phyloP scores from a whole-genome alignment of 2,113 vertebrate genomes.

The Cettia cetti region DNA sequence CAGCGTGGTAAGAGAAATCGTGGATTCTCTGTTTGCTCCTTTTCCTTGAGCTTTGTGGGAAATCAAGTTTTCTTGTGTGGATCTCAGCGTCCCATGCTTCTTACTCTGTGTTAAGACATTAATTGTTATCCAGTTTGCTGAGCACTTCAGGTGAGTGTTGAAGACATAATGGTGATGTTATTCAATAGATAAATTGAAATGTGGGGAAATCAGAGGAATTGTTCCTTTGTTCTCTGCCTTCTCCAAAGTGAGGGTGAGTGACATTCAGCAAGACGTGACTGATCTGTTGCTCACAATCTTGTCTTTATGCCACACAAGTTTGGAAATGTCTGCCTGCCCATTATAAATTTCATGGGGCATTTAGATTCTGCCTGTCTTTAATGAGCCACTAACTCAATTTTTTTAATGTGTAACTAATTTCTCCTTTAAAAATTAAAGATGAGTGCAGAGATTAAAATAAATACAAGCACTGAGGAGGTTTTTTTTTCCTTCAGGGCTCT shows the following conservation, averaged over 20 bases:
- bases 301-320: not conserved
- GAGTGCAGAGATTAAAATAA: slow-evolving; percentile 9
- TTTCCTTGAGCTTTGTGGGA: not conserved
- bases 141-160: not conserved
- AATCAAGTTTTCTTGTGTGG: not conserved
- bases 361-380: not conserved
- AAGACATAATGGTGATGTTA: not conserved
- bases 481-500: not conserved
- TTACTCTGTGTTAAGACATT: not conserved
- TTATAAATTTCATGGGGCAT: not conserved
- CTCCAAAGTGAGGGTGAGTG: not conserved
- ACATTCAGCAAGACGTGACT: not conserved
- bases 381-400: not conserved
- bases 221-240: not conserved
- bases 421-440: not conserved
- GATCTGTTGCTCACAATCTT: not conserved
- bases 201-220: not conserved
- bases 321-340: not conserved
- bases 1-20: not conserved
- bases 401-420: not conserved
- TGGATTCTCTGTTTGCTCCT: not conserved
- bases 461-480: not conserved
- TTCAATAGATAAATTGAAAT: not conserved
- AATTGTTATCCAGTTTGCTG: not conserved
- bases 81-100: not conserved